Conservation (phyloP, 1,140 invertebrate genomes). For the Bombus pyrosoma region DNA sequence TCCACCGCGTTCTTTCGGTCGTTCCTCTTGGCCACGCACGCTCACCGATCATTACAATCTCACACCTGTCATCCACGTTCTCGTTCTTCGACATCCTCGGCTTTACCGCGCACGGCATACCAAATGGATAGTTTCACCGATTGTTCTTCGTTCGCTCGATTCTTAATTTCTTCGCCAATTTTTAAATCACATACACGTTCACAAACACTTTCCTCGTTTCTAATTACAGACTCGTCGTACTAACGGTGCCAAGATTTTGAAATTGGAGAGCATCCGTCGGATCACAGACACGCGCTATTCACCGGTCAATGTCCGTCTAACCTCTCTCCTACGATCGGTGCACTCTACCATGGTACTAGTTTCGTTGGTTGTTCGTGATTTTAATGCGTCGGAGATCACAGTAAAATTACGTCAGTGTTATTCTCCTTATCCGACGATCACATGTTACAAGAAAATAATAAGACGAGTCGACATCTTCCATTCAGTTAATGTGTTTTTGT, state of each 20-base stretch:
- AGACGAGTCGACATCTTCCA: not conserved
- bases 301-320: conserved; percentile 67
- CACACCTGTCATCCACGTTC: conserved; percentile 21
- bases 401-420: not conserved
- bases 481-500: not conserved
- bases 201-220: not conserved
- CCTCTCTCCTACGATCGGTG: conserved; percentile 39
- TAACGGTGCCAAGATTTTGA: conserved; percentile 33
- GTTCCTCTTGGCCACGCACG: conserved; percentile 35
- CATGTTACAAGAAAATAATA: not conserved
- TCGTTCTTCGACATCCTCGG: conserved; percentile 52
- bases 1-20: conserved; percentile 25
- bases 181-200: not conserved
- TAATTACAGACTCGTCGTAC: not conserved
- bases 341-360: not conserved
- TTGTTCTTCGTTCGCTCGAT: not conserved
- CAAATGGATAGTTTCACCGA: conserved; percentile 11
- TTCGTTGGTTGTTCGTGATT: not conserved
- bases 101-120: conserved; percentile 37
- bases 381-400: not conserved
- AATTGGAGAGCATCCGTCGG: conserved; percentile 36
- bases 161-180: not conserved
- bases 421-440: not conserved
- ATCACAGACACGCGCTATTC: conserved; percentile 39
- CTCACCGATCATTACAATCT: conserved; percentile 18